Evolutionary conservation across 2,797 vertebrate species (phyloP), one percentile per base, ranked within the genome.

Genomic region (Buphagus erythrorhynchus): DNA sequence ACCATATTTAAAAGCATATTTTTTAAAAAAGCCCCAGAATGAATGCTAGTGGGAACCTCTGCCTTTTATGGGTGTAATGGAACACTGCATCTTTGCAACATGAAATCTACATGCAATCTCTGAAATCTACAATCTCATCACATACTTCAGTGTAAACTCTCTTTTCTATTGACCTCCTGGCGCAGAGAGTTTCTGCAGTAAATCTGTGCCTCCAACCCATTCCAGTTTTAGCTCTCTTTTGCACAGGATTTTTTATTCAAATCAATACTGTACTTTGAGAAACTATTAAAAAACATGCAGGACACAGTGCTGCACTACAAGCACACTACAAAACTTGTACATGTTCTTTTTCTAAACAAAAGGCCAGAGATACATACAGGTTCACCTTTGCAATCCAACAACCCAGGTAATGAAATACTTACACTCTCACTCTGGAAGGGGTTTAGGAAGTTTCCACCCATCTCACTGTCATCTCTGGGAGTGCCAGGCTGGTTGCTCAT

Each of bases 401-500:
- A 38, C 5, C 6, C 10, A 63, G 19, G 25, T 51, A 78, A 95
- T 40, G 7, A 29, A 45, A 88, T 96, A 99, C 99, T 98, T 97
- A 99, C 99, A 84, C 99, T 99, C 97, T 99, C 99, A 95, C 99
- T 99, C 98, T 99, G 99, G 98, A 99, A 99, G 95, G 99, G 99
- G 97, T 99, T 99, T 97, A 99, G 98, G 98, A 99, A 99, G 98
- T 99, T 99, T 94, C 99, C 99, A 88, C 99, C 98, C 99, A 99
- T 99, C 98, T 99, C 99, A 84, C 99, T 98, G 45, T 99, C 99
- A 98, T 99, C 99, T 90, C 99, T 98, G 87, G 99, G 99, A 86
- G 99, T 99, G 96, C 99, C 99, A 19, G 99, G 99, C 96, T 99
- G 99, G 98, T 99, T 99, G 97, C 98, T 99, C 99, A 99, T 99